phyloP scores from a whole-genome alignment of 2,797 vertebrate species.

The Pantherophis vulpinus region DNA sequence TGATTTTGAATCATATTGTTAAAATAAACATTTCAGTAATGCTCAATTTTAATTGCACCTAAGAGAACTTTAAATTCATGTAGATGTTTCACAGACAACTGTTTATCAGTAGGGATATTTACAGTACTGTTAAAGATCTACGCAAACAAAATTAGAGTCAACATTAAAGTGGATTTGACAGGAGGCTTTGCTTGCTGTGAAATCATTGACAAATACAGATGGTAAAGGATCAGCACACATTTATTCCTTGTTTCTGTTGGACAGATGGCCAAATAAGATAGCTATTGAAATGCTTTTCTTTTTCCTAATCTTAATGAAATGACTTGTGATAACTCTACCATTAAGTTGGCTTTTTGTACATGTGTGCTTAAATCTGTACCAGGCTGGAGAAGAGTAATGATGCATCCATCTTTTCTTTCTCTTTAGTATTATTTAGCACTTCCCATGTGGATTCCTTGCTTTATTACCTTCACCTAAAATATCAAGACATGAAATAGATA shows the following conservation, averaged over 20 bases:
- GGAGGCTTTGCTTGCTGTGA: constrained; percentile 32
- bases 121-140: constrained; percentile 28
- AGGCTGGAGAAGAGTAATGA: constrained; percentile 23
- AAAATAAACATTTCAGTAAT: constrained; percentile 34
- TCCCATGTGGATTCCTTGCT: constrained; percentile 15
- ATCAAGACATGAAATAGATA: constrained; percentile 6
- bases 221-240: constrained; percentile 45
- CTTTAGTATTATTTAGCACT: constrained; percentile 15
- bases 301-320: constrained; percentile 59
- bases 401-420: not conserved
- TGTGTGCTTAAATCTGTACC: constrained; percentile 44
- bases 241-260: constrained; percentile 49
- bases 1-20: constrained; percentile 29
- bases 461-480: constrained; percentile 22
- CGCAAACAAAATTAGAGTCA: constrained; percentile 50
- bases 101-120: constrained; percentile 39
- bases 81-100: constrained; percentile 31
- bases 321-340: constrained; percentile 49
- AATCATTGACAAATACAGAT: constrained; percentile 53
- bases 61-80: constrained; percentile 25
- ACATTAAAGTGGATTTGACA: constrained; percentile 33
- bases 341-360: constrained; percentile 39
- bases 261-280: constrained; percentile 52
- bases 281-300: constrained; percentile 32
- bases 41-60: not conserved